Evolutionary conservation across 2,113 vertebrate genomes (phyloP), one percentile per base, ranked within the genome.

Genomic region (Callithrix jacchus): DNA sequence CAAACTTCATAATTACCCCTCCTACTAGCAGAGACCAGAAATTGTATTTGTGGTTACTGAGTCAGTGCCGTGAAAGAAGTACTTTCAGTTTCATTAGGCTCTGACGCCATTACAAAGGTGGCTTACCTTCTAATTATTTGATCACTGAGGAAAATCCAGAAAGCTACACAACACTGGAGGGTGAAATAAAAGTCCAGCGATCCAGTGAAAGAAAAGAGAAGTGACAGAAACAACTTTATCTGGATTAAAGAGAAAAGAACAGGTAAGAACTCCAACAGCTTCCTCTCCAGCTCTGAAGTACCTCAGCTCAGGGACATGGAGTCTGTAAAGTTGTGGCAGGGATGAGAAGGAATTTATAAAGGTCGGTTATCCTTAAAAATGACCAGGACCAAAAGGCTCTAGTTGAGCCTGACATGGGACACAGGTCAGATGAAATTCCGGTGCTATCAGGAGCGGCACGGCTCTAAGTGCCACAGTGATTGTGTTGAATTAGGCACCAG

Each of bases 61-160:
- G 4, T 91, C 16, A 56, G 0, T 71, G 21, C 42, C 64, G 17
- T 82, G 52, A 18, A 20, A 7, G 11, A 42, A 79, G 20, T 82
- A n/a, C 79, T 97, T 97, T 97, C 93, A 74, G 40, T 95, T 97
- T 97, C 89, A 68, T 0, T 23, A 80, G 47, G 35, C 49, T 82
- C 5, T 30, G 73, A 91, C 52, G 5, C 37, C 3, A 1, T 32
- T 40, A 40, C 2, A 45, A 8, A 52, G 2, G 0, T 56, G 40
- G 21, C 25, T 80, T 45, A 1, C 4, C 8, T 77, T 77, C 40
- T 54, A 0, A 49, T 1, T 2, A 2, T 61, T 54, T 54, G 3
- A 2, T 83, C 30, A 86, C 7, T 42, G n/a, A 37, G 52, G 23
- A 13, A 42, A 74, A 37, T n/a, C 27, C 37, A n/a, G 35, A 71